Evolutionary conservation across 1,140 invertebrate genomes (phyloP).

Genomic region (Scaptomyza montana): DNA sequence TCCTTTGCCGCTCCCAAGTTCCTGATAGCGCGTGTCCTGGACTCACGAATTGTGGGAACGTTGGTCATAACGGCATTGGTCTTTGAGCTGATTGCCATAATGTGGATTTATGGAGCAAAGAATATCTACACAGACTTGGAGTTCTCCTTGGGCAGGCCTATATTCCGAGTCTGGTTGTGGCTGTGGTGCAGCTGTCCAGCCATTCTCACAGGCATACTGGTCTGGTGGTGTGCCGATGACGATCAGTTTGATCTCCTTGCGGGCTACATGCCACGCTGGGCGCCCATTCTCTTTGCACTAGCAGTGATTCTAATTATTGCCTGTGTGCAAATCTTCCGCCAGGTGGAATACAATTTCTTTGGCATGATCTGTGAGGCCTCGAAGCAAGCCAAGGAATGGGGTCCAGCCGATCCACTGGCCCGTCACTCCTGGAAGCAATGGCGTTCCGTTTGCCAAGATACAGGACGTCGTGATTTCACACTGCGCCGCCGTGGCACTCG

Average conservation of each 20-base stretch:
- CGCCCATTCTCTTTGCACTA: slow-evolving; percentile 74
- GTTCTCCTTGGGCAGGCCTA: slow-evolving; percentile 82
- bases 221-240: slow-evolving; percentile 83
- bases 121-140: slow-evolving; percentile 83
- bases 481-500: slow-evolving; percentile 86
- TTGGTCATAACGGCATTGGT: slow-evolving; percentile 75
- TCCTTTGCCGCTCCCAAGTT: slow-evolving; percentile 75
- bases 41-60: slow-evolving; percentile 77
- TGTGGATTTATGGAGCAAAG: slow-evolving; percentile 83
- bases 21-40: slow-evolving; percentile 72
- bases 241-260: slow-evolving; percentile 72
- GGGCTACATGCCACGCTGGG: slow-evolving; percentile 77
- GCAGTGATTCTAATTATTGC: slow-evolving; percentile 75
- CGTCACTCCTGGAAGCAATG: slow-evolving; percentile 83
- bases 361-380: slow-evolving; percentile 83
- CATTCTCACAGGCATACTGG: slow-evolving; percentile 72
- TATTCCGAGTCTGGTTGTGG: slow-evolving; percentile 77
- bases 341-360: slow-evolving; percentile 83
- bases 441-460: slow-evolving; percentile 82
- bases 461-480: slow-evolving; percentile 86
- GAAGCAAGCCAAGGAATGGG: slow-evolving; percentile 83
- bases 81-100: slow-evolving; percentile 78
- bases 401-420: slow-evolving; percentile 80
- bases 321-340: slow-evolving; percentile 77
- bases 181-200: slow-evolving; percentile 78